Base-by-base conservation (phyloP, 2,888 invertebrate genomes). In the Torymus texanus region DNA sequence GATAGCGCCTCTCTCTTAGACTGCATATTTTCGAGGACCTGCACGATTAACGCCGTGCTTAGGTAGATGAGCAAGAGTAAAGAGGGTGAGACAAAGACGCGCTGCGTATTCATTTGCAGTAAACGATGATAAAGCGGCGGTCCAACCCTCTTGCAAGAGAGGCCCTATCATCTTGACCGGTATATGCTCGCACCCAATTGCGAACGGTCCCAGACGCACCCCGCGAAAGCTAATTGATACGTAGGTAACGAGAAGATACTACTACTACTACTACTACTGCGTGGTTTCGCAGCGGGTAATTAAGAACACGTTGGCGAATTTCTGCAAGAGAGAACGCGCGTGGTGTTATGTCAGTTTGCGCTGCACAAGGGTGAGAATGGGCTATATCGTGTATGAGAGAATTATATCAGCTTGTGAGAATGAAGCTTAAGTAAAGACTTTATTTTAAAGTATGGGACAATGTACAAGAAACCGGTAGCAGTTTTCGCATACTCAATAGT, bases 221-320 rank as follows among this genome's bases (percentile, higher is more conserved):
- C 74, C 76, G 83, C 83, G 84, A 84, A 66, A 82, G 83, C 85
- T 87, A 87, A 87, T 87, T 86, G 85, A 87, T 84, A 84, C 82
- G 83, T 84, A 82, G 82, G 84, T 86, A 85, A 85, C 83, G 84
- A 84, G 67, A 61, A 5, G 50, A 62, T 61, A 18, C 16, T 14
- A 50, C 41, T 11, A n/a, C n/a, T n/a, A n/a, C n/a, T n/a, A n/a
- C n/a, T n/a, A n/a, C n/a, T n/a, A n/a, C n/a, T n/a, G 56, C 58
- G 21, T 41, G 51, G 13, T 3, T 12, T n/a, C 10, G 1, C n/a
- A 63, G 29, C 62, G 50, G 71, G 65, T 71, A 78, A 78, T 78
- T 72, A 78, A 78, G 67, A 73, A 72, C 53, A 73, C 41, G 67
- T 53, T 72, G 62, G 73, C 67, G 66, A 66, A 73, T 78, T 67